Percentiles rank a stretch among this genome's conserved stretches.
These are phyloP conservation scores for Tortricodes alternella DNA, from an alignment of 2,888 invertebrate genomes.

Conservation along the genomic window DNA sequence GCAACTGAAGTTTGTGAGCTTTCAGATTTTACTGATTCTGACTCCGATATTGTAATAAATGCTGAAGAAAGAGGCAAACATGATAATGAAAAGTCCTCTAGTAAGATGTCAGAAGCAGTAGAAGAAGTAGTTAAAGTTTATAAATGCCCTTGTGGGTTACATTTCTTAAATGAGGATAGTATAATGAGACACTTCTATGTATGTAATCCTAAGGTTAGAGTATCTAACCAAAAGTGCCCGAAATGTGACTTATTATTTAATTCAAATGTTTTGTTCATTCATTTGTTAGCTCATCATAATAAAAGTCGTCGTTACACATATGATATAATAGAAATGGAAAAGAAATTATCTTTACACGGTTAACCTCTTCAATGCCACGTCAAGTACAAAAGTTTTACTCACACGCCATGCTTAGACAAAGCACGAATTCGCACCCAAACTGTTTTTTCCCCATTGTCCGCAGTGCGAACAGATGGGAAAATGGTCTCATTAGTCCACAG, in stretches of 20 bases:
- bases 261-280: conserved; percentile 58
- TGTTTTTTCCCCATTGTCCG: no score
- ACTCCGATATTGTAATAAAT: conserved; percentile 14
- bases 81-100: neutral
- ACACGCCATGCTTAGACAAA: no score
- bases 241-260: conserved; percentile 62
- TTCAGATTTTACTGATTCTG: conserved; percentile 18
- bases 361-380: no score
- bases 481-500: no score
- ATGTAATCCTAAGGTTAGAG: conserved; percentile 46
- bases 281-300: conserved; percentile 60
- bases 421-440: no score
- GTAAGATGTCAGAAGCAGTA: neutral
- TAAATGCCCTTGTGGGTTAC: conserved; percentile 61
- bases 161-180: conserved; percentile 52
- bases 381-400: no score
- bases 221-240: conserved; percentile 56
- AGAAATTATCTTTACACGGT: no score
- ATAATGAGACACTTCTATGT: conserved; percentile 45
- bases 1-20: conserved; percentile 3
- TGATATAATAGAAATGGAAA: conserved; percentile 41
- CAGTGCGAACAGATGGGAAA: no score
- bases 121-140: conserved; percentile 46
- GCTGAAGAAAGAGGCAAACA: conserved; percentile 15
- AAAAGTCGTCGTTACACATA: conserved; percentile 49